phyloP scores from a whole-genome alignment of 1,140 invertebrate genomes.

The Agrilus planipennis region DNA sequence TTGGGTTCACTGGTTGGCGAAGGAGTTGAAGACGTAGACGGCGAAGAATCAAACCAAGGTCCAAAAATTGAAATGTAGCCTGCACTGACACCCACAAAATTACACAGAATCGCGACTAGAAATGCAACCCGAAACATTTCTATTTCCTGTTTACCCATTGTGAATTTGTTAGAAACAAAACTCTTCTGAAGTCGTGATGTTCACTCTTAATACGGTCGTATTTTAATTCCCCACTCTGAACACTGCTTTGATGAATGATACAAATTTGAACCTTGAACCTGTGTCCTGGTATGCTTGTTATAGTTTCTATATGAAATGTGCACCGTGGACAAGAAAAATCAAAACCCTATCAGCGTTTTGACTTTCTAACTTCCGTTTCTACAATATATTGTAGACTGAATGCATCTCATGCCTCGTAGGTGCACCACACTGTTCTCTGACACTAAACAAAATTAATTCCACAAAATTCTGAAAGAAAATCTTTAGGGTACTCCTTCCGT shows the following conservation, averaged over 20 bases:
- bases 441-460: no score
- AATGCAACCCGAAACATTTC: constrained; percentile 2
- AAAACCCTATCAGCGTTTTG: no score
- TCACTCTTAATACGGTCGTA: constrained; percentile 27
- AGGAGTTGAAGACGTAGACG: constrained; percentile 7
- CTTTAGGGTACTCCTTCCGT: no score
- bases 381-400: no score
- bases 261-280: constrained; percentile 32
- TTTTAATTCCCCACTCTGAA: constrained; percentile 24
- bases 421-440: no score
- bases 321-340: no score
- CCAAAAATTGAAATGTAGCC: constrained; percentile 21
- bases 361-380: no score
- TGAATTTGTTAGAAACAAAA: constrained; percentile 19
- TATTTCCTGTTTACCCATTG: constrained; percentile 11
- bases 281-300: no score
- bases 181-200: constrained; percentile 22
- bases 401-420: no score
- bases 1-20: no score
- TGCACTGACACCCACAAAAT: constrained; percentile 7
- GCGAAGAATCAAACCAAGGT: constrained; percentile 17
- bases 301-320: no score
- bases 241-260: constrained; percentile 33
- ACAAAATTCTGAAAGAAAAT: no score
- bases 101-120: constrained; percentile 9